Conservation (phyloP, 1,140 invertebrate species). For the Globodera ellingtonae region DNA sequence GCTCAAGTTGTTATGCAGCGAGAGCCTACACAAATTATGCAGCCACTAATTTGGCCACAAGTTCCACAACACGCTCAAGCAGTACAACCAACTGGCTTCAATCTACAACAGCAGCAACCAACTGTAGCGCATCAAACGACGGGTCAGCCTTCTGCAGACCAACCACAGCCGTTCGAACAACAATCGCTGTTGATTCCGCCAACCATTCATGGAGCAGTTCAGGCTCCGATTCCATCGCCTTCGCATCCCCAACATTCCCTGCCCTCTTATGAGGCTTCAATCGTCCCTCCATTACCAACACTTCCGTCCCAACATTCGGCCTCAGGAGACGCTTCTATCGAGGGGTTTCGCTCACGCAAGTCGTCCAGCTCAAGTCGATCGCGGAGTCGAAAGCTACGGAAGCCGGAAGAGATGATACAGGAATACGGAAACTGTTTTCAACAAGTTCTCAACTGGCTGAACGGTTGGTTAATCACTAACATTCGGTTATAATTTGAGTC, state of each 20-base stretch:
- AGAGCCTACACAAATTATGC: neutral
- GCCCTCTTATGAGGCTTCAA: conserved; percentile 20
- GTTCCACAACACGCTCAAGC: conserved; percentile 1
- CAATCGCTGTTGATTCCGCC: conserved; percentile 21
- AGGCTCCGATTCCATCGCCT: conserved; percentile 22
- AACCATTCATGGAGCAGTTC: neutral
- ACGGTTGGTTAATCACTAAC: conserved; percentile 11
- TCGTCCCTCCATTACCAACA: conserved; percentile 9
- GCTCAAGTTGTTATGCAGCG: conserved; percentile 14
- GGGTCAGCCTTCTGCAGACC: neutral
- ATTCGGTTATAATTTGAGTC: neutral
- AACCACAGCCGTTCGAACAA: conserved; percentile 4
- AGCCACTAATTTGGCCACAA: neutral
- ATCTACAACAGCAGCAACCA: neutral
- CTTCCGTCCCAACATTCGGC: neutral
- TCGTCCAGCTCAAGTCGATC: conserved; percentile 54
- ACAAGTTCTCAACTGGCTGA: conserved; percentile 35
- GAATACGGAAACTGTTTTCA: conserved; percentile 59
- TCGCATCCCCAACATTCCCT: neutral
- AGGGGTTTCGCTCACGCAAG: conserved; percentile 51
- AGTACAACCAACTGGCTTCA: neutral
- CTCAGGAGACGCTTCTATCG: conserved; percentile 22
- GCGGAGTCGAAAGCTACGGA: conserved; percentile 41
- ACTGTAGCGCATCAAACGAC: neutral
- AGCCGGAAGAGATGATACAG: conserved; percentile 52